Evolutionary conservation across 2,888 invertebrate genomes (phyloP).

Genomic region (Netelia melanura): DNA sequence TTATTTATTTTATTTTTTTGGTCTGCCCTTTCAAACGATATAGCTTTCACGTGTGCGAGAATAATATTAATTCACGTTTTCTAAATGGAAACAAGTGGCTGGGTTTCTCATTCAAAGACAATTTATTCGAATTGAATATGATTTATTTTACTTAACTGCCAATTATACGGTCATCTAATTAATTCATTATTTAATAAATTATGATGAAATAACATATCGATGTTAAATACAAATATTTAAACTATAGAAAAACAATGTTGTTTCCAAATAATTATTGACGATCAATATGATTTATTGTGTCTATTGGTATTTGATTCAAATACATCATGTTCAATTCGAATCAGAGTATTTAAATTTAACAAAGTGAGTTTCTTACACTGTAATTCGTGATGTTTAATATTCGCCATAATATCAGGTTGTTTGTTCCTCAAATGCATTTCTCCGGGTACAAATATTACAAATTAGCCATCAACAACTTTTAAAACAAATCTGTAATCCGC

Average conservation of each 20-base stretch:
- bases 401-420: slow-evolving; percentile 53
- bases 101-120: not conserved
- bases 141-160: not conserved
- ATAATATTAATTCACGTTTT: not conserved
- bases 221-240: too few relatives aligned
- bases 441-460: slow-evolving; percentile 38
- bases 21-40: slow-evolving; percentile 37
- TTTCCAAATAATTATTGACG: not conserved
- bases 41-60: not conserved
- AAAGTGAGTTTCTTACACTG: slow-evolving; percentile 26
- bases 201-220: not conserved
- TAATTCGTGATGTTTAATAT: slow-evolving; percentile 24
- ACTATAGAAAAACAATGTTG: too few relatives aligned
- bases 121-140: slow-evolving; percentile 6
- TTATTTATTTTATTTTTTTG: slow-evolving; percentile 43
- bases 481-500: slow-evolving; percentile 33
- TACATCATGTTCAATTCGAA: not conserved
- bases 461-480: slow-evolving; percentile 45
- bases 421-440: slow-evolving; percentile 58
- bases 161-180: not conserved
- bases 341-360: not conserved
- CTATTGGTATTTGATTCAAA: not conserved
- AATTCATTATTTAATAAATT: not conserved
- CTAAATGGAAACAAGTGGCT: slow-evolving; percentile 25
- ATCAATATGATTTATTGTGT: not conserved